Evolutionary conservation across 2,797 vertebrate genomes (phyloP).

Genomic region (Pipistrellus pipistrellus): DNA sequence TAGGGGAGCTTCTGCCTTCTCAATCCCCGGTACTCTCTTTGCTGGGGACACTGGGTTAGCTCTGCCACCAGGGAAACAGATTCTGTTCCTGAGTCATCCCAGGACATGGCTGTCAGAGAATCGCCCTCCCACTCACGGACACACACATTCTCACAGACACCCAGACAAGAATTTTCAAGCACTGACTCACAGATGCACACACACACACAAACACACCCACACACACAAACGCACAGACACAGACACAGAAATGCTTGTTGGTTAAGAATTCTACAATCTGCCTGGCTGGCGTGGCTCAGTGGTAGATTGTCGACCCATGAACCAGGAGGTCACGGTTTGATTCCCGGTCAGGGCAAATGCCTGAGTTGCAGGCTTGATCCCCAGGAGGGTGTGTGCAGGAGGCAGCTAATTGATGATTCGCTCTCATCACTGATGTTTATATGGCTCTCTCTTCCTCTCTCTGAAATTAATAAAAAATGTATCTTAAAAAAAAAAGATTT

Average conservation of each 20-base stretch:
- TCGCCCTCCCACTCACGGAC: neutral
- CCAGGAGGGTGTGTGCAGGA: no score
- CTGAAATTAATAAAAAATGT: no score
- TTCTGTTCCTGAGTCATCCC: neutral
- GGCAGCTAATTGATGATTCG: no score
- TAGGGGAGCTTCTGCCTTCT: neutral
- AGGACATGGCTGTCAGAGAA: neutral
- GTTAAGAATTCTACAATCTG: neutral
- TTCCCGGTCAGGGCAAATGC: no score
- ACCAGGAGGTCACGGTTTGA: no score
- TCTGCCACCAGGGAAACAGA: neutral
- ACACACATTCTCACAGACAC: neutral
- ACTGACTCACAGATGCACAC: neutral
- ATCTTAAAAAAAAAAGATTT: neutral
- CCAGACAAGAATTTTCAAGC: neutral
- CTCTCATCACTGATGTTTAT: no score
- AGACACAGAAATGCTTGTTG: neutral
- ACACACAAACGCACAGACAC: neutral
- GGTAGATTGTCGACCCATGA: no score
- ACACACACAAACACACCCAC: neutral
- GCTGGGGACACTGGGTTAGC: neutral
- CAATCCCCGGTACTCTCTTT: neutral
- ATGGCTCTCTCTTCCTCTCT: no score
- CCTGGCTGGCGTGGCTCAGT: no score
- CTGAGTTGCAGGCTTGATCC: no score